These are phyloP conservation scores for Micromys minutus DNA, from an alignment of 2,113 vertebrate species.

Conservation along the genomic window DNA sequence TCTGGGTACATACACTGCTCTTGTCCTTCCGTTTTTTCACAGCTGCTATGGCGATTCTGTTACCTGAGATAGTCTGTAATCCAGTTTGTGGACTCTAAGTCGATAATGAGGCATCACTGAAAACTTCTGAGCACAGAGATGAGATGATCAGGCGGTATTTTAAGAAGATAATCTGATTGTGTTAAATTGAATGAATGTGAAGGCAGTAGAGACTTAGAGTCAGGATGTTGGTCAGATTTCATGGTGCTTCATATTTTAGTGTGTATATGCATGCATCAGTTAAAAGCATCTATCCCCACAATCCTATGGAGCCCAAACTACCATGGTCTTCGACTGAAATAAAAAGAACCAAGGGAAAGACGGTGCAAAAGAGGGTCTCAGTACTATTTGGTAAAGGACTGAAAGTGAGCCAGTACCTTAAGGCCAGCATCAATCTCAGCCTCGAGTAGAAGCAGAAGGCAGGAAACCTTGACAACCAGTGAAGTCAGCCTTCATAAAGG, in stretches of 20 bases:
- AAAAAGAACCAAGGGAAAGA: neutral
- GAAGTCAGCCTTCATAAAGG: neutral
- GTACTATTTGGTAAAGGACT: neutral
- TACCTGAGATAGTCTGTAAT: neutral
- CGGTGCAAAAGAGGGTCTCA: neutral
- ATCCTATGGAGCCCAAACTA: neutral
- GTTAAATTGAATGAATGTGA: constrained; percentile 18
- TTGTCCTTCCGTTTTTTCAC: neutral
- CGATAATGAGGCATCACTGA: neutral
- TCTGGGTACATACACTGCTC: neutral
- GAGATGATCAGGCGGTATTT: neutral
- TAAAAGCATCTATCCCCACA: neutral
- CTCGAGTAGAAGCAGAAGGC: neutral
- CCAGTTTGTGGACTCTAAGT: neutral
- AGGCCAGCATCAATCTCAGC: neutral
- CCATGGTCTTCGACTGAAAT: neutral
- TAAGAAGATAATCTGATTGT: constrained; percentile 36
- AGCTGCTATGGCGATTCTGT: neutral
- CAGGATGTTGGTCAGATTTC: neutral
- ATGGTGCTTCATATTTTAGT: neutral
- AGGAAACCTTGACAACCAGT: neutral
- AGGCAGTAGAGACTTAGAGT: neutral
- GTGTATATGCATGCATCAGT: neutral
- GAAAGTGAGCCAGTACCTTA: neutral
- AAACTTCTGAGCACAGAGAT: constrained; percentile 19